These are phyloP conservation scores for Cataglyphis altisquamis DNA, from an alignment of 2,888 invertebrate species.

Conservation along the genomic window DNA sequence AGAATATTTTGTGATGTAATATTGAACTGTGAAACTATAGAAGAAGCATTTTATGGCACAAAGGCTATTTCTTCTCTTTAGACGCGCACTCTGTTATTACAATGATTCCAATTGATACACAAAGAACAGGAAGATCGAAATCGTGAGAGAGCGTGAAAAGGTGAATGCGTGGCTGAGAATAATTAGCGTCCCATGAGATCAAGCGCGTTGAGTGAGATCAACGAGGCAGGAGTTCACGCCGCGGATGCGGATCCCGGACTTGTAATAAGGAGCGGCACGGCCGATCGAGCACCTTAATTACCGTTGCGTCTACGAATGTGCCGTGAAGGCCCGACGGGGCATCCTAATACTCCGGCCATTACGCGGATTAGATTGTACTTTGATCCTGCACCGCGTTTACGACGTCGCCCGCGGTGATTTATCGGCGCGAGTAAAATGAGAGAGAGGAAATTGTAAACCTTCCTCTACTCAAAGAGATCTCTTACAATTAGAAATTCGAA, in stretches of 20 bases:
- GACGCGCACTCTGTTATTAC: slow-evolving; percentile 16
- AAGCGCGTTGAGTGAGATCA: slow-evolving; percentile 25
- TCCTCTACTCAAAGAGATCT: not conserved
- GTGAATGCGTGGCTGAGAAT: slow-evolving; percentile 24
- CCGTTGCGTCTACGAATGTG: slow-evolving; percentile 46
- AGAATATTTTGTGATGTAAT: not conserved
- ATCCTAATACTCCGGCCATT: slow-evolving; percentile 71
- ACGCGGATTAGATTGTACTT: slow-evolving; percentile 73
- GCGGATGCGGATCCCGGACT: slow-evolving; percentile 41
- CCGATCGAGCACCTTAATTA: slow-evolving; percentile 58
- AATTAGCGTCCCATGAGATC: slow-evolving; percentile 53
- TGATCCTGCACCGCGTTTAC: slow-evolving; percentile 61
- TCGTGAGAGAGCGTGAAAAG: slow-evolving; percentile 33
- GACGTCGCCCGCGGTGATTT: slow-evolving; percentile 58
- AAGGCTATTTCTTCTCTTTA: not conserved
- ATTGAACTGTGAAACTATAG: not conserved
- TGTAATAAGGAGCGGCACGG: slow-evolving; percentile 60
- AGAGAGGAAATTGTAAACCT: not conserved
- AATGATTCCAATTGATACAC: not conserved
- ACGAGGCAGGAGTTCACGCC: slow-evolving; percentile 43
- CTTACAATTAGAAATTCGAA: slow-evolving; percentile 2
- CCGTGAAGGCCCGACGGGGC: slow-evolving; percentile 16
- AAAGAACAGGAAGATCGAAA: slow-evolving; percentile 9
- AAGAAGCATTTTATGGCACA: not conserved
- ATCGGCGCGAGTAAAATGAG: slow-evolving; percentile 24